These are phyloP conservation scores for Mastomys natalensis DNA, from an alignment of 2,113 vertebrate species.

Conservation along the genomic window DNA sequence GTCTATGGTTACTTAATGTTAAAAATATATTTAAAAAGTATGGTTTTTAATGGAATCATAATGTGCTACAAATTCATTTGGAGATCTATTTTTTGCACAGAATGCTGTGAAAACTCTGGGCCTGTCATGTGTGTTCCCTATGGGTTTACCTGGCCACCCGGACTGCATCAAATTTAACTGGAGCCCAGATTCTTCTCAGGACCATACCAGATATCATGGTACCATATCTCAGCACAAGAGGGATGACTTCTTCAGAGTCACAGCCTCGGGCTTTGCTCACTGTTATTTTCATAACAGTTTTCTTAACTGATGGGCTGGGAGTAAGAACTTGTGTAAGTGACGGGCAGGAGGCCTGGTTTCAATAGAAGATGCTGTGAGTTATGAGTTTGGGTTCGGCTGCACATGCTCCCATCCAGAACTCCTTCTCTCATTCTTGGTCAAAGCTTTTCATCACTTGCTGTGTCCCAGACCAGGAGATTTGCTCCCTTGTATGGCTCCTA, in stretches of 20 bases:
- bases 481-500: constrained; percentile 45
- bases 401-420: background rate
- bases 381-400: background rate
- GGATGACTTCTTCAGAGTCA: background rate
- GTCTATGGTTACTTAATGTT: background rate
- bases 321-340: background rate
- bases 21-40: constrained; percentile 17
- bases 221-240: background rate
- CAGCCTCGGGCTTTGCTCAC: background rate
- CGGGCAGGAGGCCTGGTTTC: constrained; percentile 53
- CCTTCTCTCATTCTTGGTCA: constrained; percentile 27
- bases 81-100: background rate
- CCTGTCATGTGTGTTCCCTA: background rate
- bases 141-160: constrained; percentile 10
- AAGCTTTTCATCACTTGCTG: constrained; percentile 43
- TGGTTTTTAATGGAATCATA: background rate
- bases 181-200: background rate
- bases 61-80: background rate
- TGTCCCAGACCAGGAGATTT: background rate
- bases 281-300: constrained; percentile 51
- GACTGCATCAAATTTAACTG: background rate
- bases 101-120: constrained; percentile 5
- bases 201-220: background rate
- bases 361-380: background rate
- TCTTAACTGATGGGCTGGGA: constrained; percentile 48